Evolutionary conservation across 2,888 invertebrate genomes (phyloP), one percentile per base, ranked within the genome.

Genomic region (Capitulum mitella): DNA sequence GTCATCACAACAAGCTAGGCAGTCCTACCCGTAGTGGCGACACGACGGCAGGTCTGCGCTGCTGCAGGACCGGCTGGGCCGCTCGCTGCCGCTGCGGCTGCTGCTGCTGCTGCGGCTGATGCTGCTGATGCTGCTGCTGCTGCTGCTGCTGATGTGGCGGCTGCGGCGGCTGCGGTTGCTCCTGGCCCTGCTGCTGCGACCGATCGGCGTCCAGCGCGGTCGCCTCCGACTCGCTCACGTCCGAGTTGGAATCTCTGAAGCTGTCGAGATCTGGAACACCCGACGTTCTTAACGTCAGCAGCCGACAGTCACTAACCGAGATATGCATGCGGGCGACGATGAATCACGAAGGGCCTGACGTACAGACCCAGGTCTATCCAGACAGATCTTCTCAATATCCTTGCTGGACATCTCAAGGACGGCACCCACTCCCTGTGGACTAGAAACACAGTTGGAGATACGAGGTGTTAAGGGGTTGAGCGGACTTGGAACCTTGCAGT

Each of bases 181-280:
- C 26, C 70, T 26, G 37, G 40, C 12, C 3, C 70, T 6, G 40
- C 70, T 70, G 70, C 70, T 40, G 70, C 32, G 34, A 19, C n/a
- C 34, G 64, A 2, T 34, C 29, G n/a, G 29, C 58, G 8, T 29
- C 29, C 58, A 58, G 58, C 8, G 22, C 22, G n/a, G n/a, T n/a
- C 29, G 58, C 29, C 58, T 58, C 58, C 58, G 58, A 58, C 22
- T 8, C 37, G 26, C 70, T 70, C 70, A 70, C 6, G 14, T 70
- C 70, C 26, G 37, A 40, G 40, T 70, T 37, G 26, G 70, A 70
- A 34, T 70, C 70, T 12, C 40, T 70, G 40, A 70, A 70, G 40
- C 70, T 70, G 70, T 70, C 70, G 40, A 70, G 12, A 26, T 70
- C 70, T 70, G 40, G 51, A 51, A 22, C n/a, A n/a, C n/a, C n/a